Evolutionary conservation across 2,888 invertebrate genomes (phyloP).

Genomic region (Norana najaformis): DNA sequence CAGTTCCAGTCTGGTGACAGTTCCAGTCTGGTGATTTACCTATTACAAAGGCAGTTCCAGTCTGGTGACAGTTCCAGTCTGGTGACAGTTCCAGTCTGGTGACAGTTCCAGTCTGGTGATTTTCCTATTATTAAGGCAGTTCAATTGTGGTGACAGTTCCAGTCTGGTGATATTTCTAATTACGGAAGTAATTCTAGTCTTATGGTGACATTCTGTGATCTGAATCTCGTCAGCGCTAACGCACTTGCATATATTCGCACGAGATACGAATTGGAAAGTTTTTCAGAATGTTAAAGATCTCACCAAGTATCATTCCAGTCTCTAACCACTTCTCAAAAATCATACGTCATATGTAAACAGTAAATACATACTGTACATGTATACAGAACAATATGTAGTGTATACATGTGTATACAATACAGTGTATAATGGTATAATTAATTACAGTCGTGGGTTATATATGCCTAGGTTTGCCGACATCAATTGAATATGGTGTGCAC

Average conservation of each 20-base stretch:
- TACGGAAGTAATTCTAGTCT: not conserved
- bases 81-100: not conserved
- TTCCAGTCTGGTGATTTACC: not conserved
- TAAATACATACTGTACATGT: not conserved
- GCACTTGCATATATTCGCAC: not conserved
- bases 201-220: not conserved
- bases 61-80: not conserved
- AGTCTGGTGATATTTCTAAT: not conserved
- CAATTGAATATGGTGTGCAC: not conserved
- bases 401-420: too few relatives aligned
- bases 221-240: not conserved
- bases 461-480: not conserved
- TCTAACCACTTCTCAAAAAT: too few relatives aligned
- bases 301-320: constrained; percentile 6
- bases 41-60: not conserved
- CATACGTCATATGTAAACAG: too few relatives aligned
- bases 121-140: not conserved
- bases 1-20: not conserved
- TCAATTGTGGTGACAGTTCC: not conserved
- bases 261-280: not conserved
- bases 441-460: not conserved
- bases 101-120: not conserved
- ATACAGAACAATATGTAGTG: not conserved
- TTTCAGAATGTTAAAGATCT: not conserved
- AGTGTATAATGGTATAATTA: not conserved